Base-by-base conservation (phyloP, 1,140 invertebrate species). In the Phymorhynchus buccinoides region DNA sequence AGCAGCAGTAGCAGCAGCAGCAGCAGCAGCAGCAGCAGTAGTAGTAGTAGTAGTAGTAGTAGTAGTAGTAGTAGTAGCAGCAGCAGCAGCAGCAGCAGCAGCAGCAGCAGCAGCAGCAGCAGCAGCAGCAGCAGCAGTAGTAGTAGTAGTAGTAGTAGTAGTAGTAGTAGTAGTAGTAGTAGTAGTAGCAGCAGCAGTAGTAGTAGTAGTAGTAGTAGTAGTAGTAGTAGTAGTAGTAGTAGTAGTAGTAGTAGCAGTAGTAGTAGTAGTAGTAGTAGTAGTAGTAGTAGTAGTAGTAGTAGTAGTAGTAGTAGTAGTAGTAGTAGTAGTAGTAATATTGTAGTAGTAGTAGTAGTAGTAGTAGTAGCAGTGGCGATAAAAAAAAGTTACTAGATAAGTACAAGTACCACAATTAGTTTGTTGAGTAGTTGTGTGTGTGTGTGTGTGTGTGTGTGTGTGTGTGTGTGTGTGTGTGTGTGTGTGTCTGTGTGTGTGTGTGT, bases 161-260 rank as follows among this genome's bases (percentile, higher is more conserved):
- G 83, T 78, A n/a, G 42, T 78, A 30, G 83, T 77, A 44, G 83
- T 6, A 44, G 73, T 52, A 7, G 83, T 84, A 44, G 83, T 79
- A 1, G 73, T 39, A 32, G n/a, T 14, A 77, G 39, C 39, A 2
- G 41, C 39, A 41, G 39, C 35, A 27, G 35, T 16, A 82, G 30
- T 56, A 56, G 48, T 30, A 82, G 3, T 3, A 16, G 48, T 62
- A 30, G 48, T 56, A 48, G 39, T 9, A 56, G 14, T 56, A 56
- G n/a, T 66, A 22, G 16, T 82, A 80, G 41, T 35, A 27, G 42
- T 39, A 82, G 52, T 62, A 30, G n/a, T 44, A 44, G 37, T 18
- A n/a, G 14, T 35, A n/a, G 44, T 27, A 82, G 18, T 82, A 16
- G 27, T 44, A 82, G 35, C 30, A 82, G 27, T 56, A 1, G 35